Conservation (phyloP, 2,797 vertebrate species). For the Brachyrhaphis roseni region DNA sequence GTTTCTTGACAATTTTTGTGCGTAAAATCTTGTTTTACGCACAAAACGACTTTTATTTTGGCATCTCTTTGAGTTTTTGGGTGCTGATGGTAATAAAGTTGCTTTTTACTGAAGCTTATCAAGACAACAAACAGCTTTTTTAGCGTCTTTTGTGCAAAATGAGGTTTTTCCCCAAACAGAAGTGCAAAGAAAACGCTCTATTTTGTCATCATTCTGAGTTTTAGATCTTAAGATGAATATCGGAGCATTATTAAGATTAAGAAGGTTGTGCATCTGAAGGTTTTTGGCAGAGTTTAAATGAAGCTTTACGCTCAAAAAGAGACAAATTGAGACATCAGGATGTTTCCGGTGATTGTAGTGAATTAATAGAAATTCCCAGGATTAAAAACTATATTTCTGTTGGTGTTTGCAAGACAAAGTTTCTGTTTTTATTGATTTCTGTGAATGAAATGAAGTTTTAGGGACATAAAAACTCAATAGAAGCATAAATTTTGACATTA, state of each 20-base stretch:
- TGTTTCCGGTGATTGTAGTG: not conserved
- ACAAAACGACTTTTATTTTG: not conserved
- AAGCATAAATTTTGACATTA: too few relatives aligned
- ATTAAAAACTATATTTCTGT: not conserved
- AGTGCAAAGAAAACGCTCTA: not conserved
- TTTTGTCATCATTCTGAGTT: not conserved
- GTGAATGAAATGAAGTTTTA: not conserved
- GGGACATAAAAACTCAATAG: too few relatives aligned
- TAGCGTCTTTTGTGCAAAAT: not conserved
- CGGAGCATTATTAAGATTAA: not conserved
- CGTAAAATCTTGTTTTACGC: not conserved
- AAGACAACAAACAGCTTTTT: not conserved
- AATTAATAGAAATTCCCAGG: not conserved
- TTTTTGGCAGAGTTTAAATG: not conserved
- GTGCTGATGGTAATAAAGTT: not conserved
- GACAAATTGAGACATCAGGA: not conserved
- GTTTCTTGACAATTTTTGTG: not conserved
- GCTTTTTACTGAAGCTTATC: not conserved
- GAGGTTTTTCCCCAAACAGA: too few relatives aligned
- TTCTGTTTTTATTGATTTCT: not conserved
- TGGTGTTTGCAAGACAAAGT: not conserved
- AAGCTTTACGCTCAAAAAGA: not conserved
- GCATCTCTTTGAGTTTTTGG: not conserved
- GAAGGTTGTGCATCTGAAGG: not conserved
- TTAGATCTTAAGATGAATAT: not conserved